These are phyloP conservation scores for Temnothorax rugatulus DNA, from an alignment of 2,888 invertebrate genomes.

Conservation along the genomic window DNA sequence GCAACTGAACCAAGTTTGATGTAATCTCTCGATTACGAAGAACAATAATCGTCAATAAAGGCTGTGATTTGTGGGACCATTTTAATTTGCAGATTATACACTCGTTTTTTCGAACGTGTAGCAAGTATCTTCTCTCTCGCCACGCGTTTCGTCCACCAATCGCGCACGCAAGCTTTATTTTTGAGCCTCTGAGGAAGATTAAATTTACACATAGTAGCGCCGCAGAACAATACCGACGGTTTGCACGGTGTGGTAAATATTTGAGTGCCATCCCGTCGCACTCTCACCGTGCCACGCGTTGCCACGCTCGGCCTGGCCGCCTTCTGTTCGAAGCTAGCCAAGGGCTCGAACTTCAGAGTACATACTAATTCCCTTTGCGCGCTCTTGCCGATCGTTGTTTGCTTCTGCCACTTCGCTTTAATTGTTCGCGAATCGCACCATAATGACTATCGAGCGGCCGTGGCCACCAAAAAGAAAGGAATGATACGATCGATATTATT, in stretches of 20 bases:
- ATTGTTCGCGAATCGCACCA: constrained; percentile 83
- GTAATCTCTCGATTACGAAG: not conserved
- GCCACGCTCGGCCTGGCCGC: constrained; percentile 35
- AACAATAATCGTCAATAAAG: not conserved
- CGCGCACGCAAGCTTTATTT: constrained; percentile 68
- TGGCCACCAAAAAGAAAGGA: not conserved
- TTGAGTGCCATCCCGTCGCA: constrained; percentile 77
- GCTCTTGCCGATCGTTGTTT: constrained; percentile 83
- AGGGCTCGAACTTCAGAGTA: constrained; percentile 67
- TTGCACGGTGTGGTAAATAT: constrained; percentile 84
- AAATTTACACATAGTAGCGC: constrained; percentile 86
- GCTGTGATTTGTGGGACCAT: not conserved
- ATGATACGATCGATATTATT: constrained; percentile 32
- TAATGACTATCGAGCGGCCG: constrained; percentile 75
- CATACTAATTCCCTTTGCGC: constrained; percentile 72
- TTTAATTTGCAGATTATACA: not conserved
- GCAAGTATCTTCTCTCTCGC: constrained; percentile 60
- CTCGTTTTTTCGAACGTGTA: not conserved
- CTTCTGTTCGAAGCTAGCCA: constrained; percentile 72
- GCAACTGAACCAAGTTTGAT: not conserved
- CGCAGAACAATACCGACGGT: constrained; percentile 82
- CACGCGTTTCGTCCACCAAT: not conserved
- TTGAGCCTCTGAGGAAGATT: constrained; percentile 79
- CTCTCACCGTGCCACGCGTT: constrained; percentile 28
- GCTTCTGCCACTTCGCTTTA: constrained; percentile 84